Evolutionary conservation across 2,113 vertebrate genomes (phyloP).

Genomic region (Lophius piscatorius): DNA sequence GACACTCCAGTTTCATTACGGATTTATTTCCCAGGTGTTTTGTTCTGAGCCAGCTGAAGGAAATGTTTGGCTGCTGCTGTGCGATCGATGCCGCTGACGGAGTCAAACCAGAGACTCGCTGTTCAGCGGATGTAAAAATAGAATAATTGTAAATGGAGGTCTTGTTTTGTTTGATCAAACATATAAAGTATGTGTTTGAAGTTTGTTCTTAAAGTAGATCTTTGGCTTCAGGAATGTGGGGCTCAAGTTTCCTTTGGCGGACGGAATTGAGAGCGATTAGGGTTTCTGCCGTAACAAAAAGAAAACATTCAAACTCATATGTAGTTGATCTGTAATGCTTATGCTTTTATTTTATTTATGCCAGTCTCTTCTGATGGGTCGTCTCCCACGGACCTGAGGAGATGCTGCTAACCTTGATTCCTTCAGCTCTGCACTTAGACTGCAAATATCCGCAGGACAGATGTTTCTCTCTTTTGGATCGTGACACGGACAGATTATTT

Average conservation of each 20-base stretch:
- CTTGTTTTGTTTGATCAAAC: neutral
- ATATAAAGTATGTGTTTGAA: neutral
- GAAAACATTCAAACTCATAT: no score
- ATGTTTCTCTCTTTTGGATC: no score
- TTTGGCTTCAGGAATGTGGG: neutral
- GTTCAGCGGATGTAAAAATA: neutral
- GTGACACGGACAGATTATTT: no score
- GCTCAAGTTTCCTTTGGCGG: conserved; percentile 1
- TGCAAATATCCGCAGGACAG: no score
- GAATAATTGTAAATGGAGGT: neutral
- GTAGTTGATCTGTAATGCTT: no score
- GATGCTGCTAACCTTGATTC: no score
- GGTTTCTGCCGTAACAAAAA: conserved; percentile 24
- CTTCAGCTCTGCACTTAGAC: no score
- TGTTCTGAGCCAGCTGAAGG: conserved; percentile 5
- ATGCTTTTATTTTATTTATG: no score
- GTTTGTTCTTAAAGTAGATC: neutral
- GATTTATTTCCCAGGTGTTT: conserved; percentile 17
- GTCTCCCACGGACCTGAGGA: no score
- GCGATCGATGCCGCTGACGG: conserved; percentile 26
- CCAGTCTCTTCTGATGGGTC: no score
- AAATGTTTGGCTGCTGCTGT: no score
- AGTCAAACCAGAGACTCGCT: conserved; percentile 14
- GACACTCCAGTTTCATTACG: conserved; percentile 1
- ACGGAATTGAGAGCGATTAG: conserved; percentile 1